Conservation (phyloP, 2,888 invertebrate species). For the Tetramorium bicarinatum region DNA sequence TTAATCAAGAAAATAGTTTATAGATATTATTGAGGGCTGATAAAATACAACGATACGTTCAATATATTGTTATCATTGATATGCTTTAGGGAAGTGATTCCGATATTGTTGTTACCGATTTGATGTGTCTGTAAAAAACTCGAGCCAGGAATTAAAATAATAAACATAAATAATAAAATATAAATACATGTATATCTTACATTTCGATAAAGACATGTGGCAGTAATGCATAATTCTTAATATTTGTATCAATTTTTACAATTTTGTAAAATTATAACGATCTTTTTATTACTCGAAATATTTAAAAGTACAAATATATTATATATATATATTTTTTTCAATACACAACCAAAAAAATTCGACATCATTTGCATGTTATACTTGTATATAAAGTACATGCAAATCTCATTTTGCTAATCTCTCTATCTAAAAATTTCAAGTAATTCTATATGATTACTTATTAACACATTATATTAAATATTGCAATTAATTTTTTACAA, state of each 20-base stretch:
- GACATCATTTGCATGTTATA: not conserved
- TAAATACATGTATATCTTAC: slow-evolving; percentile 5
- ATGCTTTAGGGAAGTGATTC: not conserved
- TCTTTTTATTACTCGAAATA: slow-evolving; percentile 17
- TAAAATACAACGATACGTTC: not conserved
- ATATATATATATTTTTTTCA: not conserved
- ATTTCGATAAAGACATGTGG: slow-evolving; percentile 20
- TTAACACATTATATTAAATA: not conserved
- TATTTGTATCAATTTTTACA: slow-evolving; percentile 1
- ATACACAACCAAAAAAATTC: not conserved
- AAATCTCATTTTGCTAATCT: not conserved
- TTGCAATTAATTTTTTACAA: not conserved
- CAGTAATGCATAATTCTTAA: slow-evolving; percentile 4
- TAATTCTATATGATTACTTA: not conserved
- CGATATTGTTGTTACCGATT: not conserved
- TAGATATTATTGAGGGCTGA: not conserved
- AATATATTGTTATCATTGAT: not conserved
- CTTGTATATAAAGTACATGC: not conserved
- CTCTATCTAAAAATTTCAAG: not conserved
- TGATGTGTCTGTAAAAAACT: not conserved
- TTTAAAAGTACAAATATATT: slow-evolving; percentile 17
- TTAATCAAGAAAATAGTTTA: slow-evolving; percentile 20
- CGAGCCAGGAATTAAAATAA: not conserved
- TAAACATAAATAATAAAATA: not conserved
- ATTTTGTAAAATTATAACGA: not conserved